A percentile compares a stretch with the other conserved stretches of the same genome.
These are phyloP conservation scores for Myotis lucifugus DNA, from an alignment of 2,113 vertebrate genomes.

Conservation along the genomic window DNA sequence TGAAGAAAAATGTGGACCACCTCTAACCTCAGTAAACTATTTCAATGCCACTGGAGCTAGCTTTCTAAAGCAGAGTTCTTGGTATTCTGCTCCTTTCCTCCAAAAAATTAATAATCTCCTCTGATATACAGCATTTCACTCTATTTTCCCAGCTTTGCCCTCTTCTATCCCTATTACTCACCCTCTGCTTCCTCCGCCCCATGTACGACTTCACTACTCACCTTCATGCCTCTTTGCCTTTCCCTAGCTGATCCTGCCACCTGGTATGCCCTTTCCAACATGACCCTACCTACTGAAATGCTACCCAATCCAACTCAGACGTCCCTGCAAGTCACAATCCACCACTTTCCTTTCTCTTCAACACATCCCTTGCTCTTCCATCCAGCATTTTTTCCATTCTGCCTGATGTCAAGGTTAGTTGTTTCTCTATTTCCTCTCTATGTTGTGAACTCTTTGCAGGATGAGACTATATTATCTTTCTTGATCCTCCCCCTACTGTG, in stretches of 20 bases:
- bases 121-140: background rate
- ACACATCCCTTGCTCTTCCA: background rate
- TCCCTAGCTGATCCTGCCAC: background rate
- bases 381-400: background rate
- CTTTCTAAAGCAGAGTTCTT: background rate
- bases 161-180: background rate
- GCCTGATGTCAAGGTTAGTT: background rate
- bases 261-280: background rate
- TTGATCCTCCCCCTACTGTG: background rate
- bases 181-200: background rate
- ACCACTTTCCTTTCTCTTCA: background rate
- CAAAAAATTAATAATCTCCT: background rate
- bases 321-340: background rate
- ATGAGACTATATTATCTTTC: background rate
- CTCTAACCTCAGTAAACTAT: background rate
- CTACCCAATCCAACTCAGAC: background rate
- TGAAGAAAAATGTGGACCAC: slow-evolving; percentile 8
- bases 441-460: background rate
- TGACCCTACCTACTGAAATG: background rate
- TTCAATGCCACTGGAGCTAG: background rate
- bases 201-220: accelerated
- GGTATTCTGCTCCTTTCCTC: background rate
- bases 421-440: background rate
- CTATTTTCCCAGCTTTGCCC: background rate
- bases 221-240: background rate